These are phyloP conservation scores for Drosophila bifasciata DNA, from an alignment of 1,140 invertebrate genomes.

Conservation along the genomic window DNA sequence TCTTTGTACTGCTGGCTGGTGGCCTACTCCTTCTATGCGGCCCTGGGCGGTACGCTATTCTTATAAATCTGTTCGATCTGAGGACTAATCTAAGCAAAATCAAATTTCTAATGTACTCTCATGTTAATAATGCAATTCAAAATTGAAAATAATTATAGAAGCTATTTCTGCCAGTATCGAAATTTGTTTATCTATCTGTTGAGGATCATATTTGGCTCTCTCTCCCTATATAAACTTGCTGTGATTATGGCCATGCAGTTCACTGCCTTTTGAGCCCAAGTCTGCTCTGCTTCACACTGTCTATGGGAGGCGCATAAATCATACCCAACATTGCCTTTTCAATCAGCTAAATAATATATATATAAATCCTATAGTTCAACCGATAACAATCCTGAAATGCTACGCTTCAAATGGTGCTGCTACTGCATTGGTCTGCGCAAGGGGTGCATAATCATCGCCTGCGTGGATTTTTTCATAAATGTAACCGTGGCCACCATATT, in stretches of 20 bases:
- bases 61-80: conserved; percentile 21
- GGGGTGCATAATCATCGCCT: conserved; percentile 42
- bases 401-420: conserved; percentile 30
- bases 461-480: conserved; percentile 31
- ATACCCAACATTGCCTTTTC: background rate
- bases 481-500: conserved; percentile 9
- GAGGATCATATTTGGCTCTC: too few species aligned
- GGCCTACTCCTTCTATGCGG: conserved; percentile 67
- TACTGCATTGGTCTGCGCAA: conserved; percentile 39
- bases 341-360: conserved; percentile 30
- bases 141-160: background rate
- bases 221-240: background rate
- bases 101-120: conserved; percentile 27
- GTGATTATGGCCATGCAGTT: conserved; percentile 10
- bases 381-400: conserved; percentile 13
- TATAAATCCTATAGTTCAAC: background rate
- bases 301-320: too few species aligned
- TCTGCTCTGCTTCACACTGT: conserved; percentile 5
- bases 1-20: conserved; percentile 58
- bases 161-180: too few species aligned
- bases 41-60: conserved; percentile 56
- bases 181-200: conserved; percentile 8
- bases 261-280: background rate
- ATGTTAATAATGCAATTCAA: background rate
- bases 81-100: background rate